Conservation (phyloP, 2,888 invertebrate species). For the Ametastegia equiseti region DNA sequence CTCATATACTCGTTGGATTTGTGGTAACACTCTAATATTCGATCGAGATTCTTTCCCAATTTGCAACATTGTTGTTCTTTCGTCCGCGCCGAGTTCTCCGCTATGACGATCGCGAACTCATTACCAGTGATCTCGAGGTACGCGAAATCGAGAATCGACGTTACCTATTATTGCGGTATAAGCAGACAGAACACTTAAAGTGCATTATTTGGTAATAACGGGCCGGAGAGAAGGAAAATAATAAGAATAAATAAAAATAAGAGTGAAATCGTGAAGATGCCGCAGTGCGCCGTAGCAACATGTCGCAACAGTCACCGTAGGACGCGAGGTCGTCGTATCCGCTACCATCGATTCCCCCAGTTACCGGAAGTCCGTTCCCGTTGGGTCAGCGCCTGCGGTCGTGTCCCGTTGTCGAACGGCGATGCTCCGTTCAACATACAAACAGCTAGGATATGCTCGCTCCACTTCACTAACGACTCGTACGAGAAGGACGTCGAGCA, state of each 20-base stretch:
- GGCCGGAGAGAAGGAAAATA: constrained; percentile 46
- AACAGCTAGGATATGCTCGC: constrained; percentile 79
- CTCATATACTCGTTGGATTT: too few species aligned
- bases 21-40: too few species aligned
- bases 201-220: constrained; percentile 3
- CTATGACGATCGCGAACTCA: not conserved
- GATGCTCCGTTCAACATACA: constrained; percentile 77
- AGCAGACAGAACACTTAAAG: not conserved
- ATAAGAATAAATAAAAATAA: constrained; percentile 49
- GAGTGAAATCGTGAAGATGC: constrained; percentile 73
- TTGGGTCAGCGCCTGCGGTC: constrained; percentile 79
- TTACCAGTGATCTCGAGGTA: not conserved
- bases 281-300: constrained; percentile 79
- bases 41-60: too few species aligned
- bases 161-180: not conserved
- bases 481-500: constrained; percentile 80
- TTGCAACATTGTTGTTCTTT: too few species aligned
- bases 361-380: constrained; percentile 77
- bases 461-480: constrained; percentile 77
- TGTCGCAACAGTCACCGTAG: constrained; percentile 80
- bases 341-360: constrained; percentile 80
- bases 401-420: constrained; percentile 74
- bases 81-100: too few species aligned
- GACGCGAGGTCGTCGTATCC: constrained; percentile 78
- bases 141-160: not conserved